phyloP scores from a whole-genome alignment of 1,140 invertebrate genomes.

The Saccostrea echinata region DNA sequence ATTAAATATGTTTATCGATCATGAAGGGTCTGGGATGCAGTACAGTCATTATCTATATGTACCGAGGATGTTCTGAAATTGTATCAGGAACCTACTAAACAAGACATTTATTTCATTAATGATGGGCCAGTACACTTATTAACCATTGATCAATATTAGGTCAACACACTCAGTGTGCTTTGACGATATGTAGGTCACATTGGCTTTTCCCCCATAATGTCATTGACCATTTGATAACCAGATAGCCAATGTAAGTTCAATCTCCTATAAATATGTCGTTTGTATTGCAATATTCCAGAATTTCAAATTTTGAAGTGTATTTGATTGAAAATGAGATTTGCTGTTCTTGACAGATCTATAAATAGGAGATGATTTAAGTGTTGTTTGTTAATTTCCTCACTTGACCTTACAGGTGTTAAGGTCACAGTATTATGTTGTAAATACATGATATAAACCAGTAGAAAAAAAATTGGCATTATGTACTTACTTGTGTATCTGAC shows the following conservation, averaged over 20 bases:
- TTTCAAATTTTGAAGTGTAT: not conserved
- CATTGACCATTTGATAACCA: slow-evolving; percentile 11
- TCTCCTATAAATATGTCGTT: not conserved
- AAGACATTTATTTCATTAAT: not conserved
- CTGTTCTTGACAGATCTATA: not conserved
- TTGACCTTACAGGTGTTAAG: slow-evolving; percentile 1
- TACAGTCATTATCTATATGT: not conserved
- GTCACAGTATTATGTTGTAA: slow-evolving; percentile 3
- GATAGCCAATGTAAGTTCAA: slow-evolving; percentile 17
- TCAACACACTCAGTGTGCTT: not conserved
- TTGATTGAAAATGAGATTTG: not conserved
- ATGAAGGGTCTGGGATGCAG: not conserved
- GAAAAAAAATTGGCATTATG: not conserved
- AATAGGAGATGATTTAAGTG: not conserved
- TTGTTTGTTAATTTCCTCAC: not conserved
- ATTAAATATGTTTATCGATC: slow-evolving; percentile 29
- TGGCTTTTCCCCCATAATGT: slow-evolving; percentile 14
- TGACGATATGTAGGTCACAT: not conserved
- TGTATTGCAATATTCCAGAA: not conserved
- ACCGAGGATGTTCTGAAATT: slow-evolving; percentile 11
- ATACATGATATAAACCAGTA: not conserved
- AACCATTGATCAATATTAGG: slow-evolving; percentile 20
- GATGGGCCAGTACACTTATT: slow-evolving; percentile 10
- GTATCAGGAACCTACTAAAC: slow-evolving; percentile 7
- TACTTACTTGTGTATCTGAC: not conserved